Base-by-base conservation (phyloP, 2,113 vertebrate species). In the Natator depressus region DNA sequence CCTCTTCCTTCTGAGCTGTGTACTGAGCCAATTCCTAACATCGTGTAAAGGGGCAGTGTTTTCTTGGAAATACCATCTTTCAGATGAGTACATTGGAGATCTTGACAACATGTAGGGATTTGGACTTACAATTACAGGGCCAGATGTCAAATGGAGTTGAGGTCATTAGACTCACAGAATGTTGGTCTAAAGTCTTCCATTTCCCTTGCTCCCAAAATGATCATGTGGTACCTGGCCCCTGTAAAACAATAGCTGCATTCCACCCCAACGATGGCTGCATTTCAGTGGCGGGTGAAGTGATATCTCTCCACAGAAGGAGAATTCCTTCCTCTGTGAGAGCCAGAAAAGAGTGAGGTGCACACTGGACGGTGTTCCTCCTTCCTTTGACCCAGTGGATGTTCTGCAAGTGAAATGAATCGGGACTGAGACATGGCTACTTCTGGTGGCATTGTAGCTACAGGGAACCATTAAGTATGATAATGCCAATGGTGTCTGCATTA, bases 301-400 rank as follows among this genome's bases (percentile, higher is more conserved):
- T 31, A 53, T 72, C 75, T 1, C 0, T 69, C 6, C 16, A 22
- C 54, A 12, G 27, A 46, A 1, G 0, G 9, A 13, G 38, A 50
- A 0, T 1, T 35, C 17, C 47, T 79, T 38, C 78, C 51, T 4
- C 59, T 75, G 62, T n/a, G 65, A 69, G 65, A 69, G 65, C 16
- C 35, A 69, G 42, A 76, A 76, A 76, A 76, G 24, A 76, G 10
- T 14, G 22, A 76, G 72, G 24, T 1, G 20, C 24, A 27, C 22
- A 47, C 22, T 24, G 42, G 72, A 6, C 5, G 3, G 9, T 17
- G 46, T 3, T 27, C 42, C 22, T 27, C 42, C 72, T 76, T 76
- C 42, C 24, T 42, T 46, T 24, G 42, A 27, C 42, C 24, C 24
- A 47, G 42, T 76, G 22, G 17, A 69, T 69, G 35, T 10, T 20